A percentile compares a stretch with the other conserved stretches of the same genome.
phyloP scores from a whole-genome alignment of 2,797 vertebrate species.

The Sebastiscus tertius region DNA sequence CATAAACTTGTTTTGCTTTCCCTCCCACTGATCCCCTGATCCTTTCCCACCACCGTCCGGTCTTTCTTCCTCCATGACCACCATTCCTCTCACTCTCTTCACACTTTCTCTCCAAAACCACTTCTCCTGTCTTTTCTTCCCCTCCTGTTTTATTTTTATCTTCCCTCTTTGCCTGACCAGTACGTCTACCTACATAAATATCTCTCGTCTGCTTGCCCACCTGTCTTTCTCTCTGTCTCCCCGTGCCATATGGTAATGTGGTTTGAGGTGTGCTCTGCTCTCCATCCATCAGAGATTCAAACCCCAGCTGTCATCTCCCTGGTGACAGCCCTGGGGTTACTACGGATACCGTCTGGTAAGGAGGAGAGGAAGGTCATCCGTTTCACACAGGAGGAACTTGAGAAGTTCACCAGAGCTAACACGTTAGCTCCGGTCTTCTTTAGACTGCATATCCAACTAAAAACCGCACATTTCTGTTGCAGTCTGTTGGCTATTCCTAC shows the following conservation, averaged over 20 bases:
- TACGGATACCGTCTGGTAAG: slow-evolving; percentile 44
- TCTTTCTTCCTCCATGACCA: slow-evolving; percentile 38
- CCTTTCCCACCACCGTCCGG: slow-evolving; percentile 74
- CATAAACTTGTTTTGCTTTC: slow-evolving; percentile 82
- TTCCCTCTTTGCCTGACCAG: not conserved
- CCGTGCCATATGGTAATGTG: slow-evolving; percentile 72
- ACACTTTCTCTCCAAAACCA: slow-evolving; percentile 35
- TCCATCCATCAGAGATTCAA: slow-evolving; percentile 62
- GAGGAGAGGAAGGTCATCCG: slow-evolving; percentile 35
- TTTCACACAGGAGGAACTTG: slow-evolving; percentile 28
- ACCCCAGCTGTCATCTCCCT: slow-evolving; percentile 68
- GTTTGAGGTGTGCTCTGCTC: slow-evolving; percentile 60
- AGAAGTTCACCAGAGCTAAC: slow-evolving; percentile 15
- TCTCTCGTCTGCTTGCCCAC: slow-evolving; percentile 40
- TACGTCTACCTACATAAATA: slow-evolving; percentile 27
- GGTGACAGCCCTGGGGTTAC: slow-evolving; percentile 50
- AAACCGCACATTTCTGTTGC: not conserved
- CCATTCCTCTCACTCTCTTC: slow-evolving; percentile 34
- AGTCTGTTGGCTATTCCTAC: not conserved
- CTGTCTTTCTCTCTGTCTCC: slow-evolving; percentile 34
- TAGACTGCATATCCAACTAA: not conserved
- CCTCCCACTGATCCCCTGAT: slow-evolving; percentile 71
- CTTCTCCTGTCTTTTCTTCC: not conserved
- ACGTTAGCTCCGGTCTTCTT: not conserved
- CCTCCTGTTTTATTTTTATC: slow-evolving; percentile 28